Conservation (phyloP, 2,797 vertebrate genomes). For the Poeciliopsis infans region DNA sequence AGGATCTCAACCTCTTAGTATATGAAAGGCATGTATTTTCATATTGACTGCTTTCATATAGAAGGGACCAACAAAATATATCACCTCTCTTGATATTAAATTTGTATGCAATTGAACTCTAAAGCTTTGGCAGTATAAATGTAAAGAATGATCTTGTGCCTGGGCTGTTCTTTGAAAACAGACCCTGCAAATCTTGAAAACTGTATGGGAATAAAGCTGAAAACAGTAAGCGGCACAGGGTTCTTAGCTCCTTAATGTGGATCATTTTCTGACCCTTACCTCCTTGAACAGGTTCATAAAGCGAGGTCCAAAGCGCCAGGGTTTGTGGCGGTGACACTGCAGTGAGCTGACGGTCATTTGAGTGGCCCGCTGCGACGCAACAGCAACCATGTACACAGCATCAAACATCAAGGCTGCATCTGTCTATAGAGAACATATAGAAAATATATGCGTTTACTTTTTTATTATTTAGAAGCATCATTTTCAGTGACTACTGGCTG, state of each 20-base stretch:
- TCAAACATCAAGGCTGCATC: conserved; percentile 97
- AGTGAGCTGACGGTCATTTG: conserved; percentile 97
- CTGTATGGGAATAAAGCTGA: conserved; percentile 17
- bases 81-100: conserved; percentile 7
- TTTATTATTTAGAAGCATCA: background rate
- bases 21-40: conserved; percentile 47
- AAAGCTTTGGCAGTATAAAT: conserved; percentile 10
- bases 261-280: conserved; percentile 69
- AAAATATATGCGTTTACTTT: no score
- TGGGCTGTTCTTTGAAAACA: conserved; percentile 3
- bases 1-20: conserved; percentile 52
- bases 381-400: conserved; percentile 93
- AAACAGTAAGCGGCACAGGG: background rate
- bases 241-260: background rate
- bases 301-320: conserved; percentile 95
- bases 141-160: background rate
- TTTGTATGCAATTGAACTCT: conserved; percentile 11
- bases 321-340: conserved; percentile 97
- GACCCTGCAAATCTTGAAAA: conserved; percentile 9
- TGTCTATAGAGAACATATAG: conserved; percentile 78
- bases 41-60: conserved; percentile 27
- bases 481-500: background rate
- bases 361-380: conserved; percentile 88
- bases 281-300: conserved; percentile 98
- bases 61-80: conserved; percentile 10